Evolutionary conservation across 2,113 vertebrate genomes (phyloP).

Genomic region (Caloenas nicobarica): DNA sequence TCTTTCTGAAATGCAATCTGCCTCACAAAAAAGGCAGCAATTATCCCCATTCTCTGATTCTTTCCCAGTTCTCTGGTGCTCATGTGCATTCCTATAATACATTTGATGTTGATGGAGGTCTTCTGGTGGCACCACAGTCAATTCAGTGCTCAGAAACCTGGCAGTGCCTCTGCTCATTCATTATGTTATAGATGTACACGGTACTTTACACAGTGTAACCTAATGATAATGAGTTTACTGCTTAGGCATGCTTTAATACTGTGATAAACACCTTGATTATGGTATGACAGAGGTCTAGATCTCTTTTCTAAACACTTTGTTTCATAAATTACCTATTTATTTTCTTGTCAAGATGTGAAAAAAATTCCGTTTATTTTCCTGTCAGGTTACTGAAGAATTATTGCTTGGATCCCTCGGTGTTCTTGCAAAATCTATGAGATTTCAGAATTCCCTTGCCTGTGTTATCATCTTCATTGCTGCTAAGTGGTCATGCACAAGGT

Average conservation of each 20-base stretch:
- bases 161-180: neutral
- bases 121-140: neutral
- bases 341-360: neutral
- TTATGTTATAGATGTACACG: neutral
- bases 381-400: neutral
- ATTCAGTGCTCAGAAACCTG: neutral
- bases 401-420: neutral
- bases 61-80: neutral
- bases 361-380: neutral
- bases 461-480: neutral
- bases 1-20: conserved; percentile 12
- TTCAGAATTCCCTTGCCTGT: neutral
- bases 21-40: conserved; percentile 27
- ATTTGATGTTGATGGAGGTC: neutral
- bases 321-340: conserved; percentile 28
- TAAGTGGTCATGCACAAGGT: neutral
- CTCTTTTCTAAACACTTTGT: neutral
- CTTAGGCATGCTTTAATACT: neutral
- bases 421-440: neutral
- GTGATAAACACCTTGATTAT: conserved; percentile 1
- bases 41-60: neutral
- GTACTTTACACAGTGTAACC: neutral
- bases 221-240: neutral
- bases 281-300: neutral
- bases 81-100: neutral